A percentile compares a stretch with the other conserved stretches of the same genome.
These are phyloP conservation scores for Ceratothoa steindachneri DNA, from an alignment of 2,888 invertebrate species.

Conservation along the genomic window DNA sequence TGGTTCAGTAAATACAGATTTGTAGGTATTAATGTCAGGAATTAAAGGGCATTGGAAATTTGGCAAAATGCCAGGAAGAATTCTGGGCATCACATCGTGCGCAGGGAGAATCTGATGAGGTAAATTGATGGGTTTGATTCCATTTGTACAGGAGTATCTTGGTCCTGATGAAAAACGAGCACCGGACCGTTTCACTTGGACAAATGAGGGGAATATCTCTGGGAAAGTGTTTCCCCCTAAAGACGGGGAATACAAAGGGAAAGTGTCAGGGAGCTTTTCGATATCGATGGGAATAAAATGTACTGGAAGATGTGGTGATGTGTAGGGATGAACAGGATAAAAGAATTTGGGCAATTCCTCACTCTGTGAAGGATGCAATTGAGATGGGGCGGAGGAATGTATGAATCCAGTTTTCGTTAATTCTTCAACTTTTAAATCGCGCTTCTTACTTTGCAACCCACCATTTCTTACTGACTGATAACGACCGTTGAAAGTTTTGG, in stretches of 20 bases:
- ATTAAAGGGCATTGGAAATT: background rate
- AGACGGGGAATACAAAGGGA: background rate
- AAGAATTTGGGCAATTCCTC: background rate
- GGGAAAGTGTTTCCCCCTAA: background rate
- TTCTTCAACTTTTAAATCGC: too few species aligned
- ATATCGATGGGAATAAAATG: constrained; percentile 1
- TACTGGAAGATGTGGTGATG: background rate
- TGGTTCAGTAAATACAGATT: background rate
- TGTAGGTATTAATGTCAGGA: background rate
- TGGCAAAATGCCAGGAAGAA: background rate
- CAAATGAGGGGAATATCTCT: background rate
- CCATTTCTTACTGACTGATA: too few species aligned
- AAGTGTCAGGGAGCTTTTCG: background rate
- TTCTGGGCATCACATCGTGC: background rate
- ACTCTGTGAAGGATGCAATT: too few species aligned
- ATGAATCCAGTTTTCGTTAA: too few species aligned
- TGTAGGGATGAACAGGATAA: background rate
- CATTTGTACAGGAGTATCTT: background rate
- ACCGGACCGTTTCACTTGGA: background rate
- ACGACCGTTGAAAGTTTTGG: too few species aligned
- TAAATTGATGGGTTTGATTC: background rate
- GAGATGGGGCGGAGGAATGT: too few species aligned
- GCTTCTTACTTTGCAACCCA: too few species aligned
- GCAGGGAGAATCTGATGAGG: background rate
- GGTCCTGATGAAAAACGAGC: background rate